Percentiles rank a stretch among this genome's conserved stretches.
These are phyloP conservation scores for Andrena marginata DNA, from an alignment of 2,888 invertebrate species.

Conservation along the genomic window DNA sequence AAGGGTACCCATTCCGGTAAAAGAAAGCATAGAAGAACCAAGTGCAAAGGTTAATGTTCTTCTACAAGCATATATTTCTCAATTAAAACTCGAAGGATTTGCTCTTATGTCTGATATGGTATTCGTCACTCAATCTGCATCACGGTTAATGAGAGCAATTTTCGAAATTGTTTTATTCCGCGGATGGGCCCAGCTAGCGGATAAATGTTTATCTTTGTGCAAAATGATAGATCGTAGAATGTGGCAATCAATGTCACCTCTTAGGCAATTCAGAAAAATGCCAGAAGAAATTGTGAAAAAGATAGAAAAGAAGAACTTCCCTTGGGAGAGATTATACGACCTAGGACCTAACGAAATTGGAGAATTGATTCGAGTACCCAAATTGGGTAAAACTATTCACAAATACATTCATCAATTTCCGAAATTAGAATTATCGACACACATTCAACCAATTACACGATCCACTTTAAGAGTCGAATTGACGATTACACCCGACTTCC, in stretches of 20 bases:
- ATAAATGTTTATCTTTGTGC: constrained; percentile 97
- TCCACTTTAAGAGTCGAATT: constrained; percentile 97
- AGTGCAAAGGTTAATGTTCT: constrained; percentile 98
- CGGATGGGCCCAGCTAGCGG: constrained; percentile 99
- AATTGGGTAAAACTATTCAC: constrained; percentile 97
- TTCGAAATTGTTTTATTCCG: constrained; percentile 97
- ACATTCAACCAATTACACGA: constrained; percentile 98
- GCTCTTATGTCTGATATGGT: constrained; percentile 99
- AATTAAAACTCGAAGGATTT: constrained; percentile 98
- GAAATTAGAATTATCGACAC: constrained; percentile 97
- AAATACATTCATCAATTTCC: constrained; percentile 99
- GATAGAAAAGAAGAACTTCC: constrained; percentile 98
- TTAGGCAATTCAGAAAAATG: constrained; percentile 98
- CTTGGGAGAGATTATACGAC: constrained; percentile 97
- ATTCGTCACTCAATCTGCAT: constrained; percentile 98
- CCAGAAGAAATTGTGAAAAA: constrained; percentile 98
- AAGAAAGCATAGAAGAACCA: constrained; percentile 99
- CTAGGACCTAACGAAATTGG: constrained; percentile 98
- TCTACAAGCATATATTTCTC: constrained; percentile 98
- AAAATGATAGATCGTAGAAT: constrained; percentile 99
- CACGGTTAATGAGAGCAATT: constrained; percentile 97
- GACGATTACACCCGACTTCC: constrained; percentile 99
- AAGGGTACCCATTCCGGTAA: constrained; percentile 99
- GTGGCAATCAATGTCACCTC: constrained; percentile 99
- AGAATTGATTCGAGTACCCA: constrained; percentile 95